Base-by-base conservation (phyloP, 2,113 vertebrate species). In the Gnathonemus longibarbis region DNA sequence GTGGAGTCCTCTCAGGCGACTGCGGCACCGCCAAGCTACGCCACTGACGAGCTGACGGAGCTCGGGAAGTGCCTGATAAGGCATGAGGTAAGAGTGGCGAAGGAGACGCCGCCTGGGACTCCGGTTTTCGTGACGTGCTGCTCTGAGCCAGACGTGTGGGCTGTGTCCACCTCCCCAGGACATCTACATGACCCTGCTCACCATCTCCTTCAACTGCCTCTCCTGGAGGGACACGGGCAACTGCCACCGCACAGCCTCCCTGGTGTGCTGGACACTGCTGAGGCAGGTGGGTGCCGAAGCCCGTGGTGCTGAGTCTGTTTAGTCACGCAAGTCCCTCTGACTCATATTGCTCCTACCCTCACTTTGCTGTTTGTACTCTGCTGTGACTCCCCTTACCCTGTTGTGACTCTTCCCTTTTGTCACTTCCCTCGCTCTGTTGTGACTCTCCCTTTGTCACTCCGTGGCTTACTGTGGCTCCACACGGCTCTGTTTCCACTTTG, bases 221-320 rank as follows among this genome's bases (percentile, higher is more conserved):
- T 97, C 97, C 35, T 99, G 98, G 98, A 98, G 97, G 90, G 98
- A 99, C 92, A 97, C 98, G 17, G 94, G 96, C 0, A 98, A 97
- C 91, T 99, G 98, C 93, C 97, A 98, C 92, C 97, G 97, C 92
- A 97, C 97, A 0, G 97, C 98, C 86, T 96, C 97, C 1, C 95
- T 98, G 91, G 96, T 99, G 91, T 99, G 98, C 95, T 99, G 98
- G 98, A 96, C 97, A 0, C 95, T 99, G 31, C 96, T 99, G 88
- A 97, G 97, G 92, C 98, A 98, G 97, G 98, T 97, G 94, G 39
- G 91, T 95, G 91, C 8, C 0, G 0, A 53, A 13, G 31, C 50
- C 24, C 5, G 27, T 35, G 10, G 17, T 15, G 17, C 66, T 13
- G 27, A 11, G 9, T 70, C 66, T 70, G 62, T 11, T 74, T 74